These are phyloP conservation scores for Champsocephalus esox DNA, from an alignment of 2,797 vertebrate species.

Conservation along the genomic window DNA sequence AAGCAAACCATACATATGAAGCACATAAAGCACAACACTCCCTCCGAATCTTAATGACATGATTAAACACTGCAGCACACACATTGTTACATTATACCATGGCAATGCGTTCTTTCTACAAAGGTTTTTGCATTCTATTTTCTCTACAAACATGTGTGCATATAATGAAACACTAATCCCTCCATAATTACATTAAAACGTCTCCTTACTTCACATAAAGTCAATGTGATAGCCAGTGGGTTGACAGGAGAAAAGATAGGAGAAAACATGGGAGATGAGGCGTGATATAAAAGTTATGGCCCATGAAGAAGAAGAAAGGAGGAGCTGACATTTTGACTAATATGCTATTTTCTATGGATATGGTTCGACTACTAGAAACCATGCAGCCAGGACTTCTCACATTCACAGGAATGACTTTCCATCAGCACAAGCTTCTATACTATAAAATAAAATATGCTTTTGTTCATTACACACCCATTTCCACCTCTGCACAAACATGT, in stretches of 20 bases:
- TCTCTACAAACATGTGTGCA: constrained; percentile 59
- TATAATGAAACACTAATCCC: constrained; percentile 70
- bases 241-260: constrained; percentile 53
- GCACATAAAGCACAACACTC: constrained; percentile 27
- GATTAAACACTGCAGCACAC: constrained; percentile 28
- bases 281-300: constrained; percentile 73
- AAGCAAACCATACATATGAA: constrained; percentile 24
- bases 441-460: constrained; percentile 45
- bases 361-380: constrained; percentile 39
- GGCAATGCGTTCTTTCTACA: constrained; percentile 33
- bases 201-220: constrained; percentile 57
- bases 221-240: constrained; percentile 44
- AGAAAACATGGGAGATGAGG: constrained; percentile 70
- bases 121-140: constrained; percentile 39
- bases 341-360: constrained; percentile 56
- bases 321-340: constrained; percentile 80
- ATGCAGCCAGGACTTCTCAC: constrained; percentile 14
- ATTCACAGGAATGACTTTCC: constrained; percentile 36
- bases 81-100: constrained; percentile 33
- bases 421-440: constrained; percentile 27
- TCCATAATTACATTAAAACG: constrained; percentile 57
- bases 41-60: constrained; percentile 30
- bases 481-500: neutral
- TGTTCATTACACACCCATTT: constrained; percentile 37
- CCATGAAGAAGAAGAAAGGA: constrained; percentile 76